Evolutionary conservation across 2,888 invertebrate species (phyloP), one percentile per base, ranked within the genome.

Genomic region (Laspeyria flexula): DNA sequence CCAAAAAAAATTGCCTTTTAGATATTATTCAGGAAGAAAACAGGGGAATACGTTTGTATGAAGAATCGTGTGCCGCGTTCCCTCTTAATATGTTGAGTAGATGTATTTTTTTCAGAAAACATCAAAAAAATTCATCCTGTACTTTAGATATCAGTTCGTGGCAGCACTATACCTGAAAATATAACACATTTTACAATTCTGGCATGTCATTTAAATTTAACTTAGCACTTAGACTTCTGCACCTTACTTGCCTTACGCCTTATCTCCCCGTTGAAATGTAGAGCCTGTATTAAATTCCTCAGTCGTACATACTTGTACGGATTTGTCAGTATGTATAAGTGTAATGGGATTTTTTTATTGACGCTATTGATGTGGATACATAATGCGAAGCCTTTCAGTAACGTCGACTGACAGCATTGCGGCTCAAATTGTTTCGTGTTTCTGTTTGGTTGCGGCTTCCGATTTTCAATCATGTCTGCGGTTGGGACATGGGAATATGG

Each of bases 211-310:
- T 25, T 6, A 18, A 18, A 18, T 18, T 3, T 18, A 18, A 31
- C 11, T 11, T 13, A 11, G 15, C 9, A n/a, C 21, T 44, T 45
- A 3, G 12, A 11, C 47, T 49, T 52, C 52, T 56, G 49, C 13
- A 1, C 4, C 3, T 37, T 29, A 9, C 5, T 21, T 52, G 27
- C 18, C 31, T 6, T 27, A 33, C 49, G 27, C 18, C 31, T 6
- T 27, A 33, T 12, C 0, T 12, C 2, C 11, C 6, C 9, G 39
- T 41, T 43, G 49, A 46, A 49, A 43, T 34, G 31, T 37, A 43
- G 48, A 44, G 34, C 46, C 41, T 38, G 49, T 57, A 63, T 63
- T 63, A 63, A 60, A 63, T 63, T 63, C 63, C 52, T 31, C 34
- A 50, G 40, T 33, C 40, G 25, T 51, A 55, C 47, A 50, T 46